Conservation (phyloP, 1,140 invertebrate genomes). For the Apocrypta bakeri region DNA sequence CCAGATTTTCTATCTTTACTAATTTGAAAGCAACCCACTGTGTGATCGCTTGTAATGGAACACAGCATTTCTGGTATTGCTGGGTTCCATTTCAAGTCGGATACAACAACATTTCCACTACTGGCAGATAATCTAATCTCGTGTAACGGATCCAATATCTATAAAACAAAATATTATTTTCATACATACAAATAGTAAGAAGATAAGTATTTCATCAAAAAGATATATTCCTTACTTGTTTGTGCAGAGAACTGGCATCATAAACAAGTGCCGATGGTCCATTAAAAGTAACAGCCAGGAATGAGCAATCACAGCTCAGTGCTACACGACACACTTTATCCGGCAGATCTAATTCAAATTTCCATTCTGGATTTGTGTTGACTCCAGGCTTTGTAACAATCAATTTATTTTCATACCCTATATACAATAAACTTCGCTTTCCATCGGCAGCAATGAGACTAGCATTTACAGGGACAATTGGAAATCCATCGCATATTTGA, state of each 20-base stretch:
- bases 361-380: conserved; percentile 62
- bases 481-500: conserved; percentile 64
- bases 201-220: too few species aligned
- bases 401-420: conserved; percentile 65
- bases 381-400: conserved; percentile 61
- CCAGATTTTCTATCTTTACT: conserved; percentile 61
- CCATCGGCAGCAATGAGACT: conserved; percentile 65
- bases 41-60: conserved; percentile 66
- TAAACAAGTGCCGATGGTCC: conserved; percentile 64
- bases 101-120: conserved; percentile 53
- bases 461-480: conserved; percentile 56
- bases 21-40: conserved; percentile 67
- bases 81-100: conserved; percentile 70
- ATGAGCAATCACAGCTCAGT: conserved; percentile 69
- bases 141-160: conserved; percentile 62
- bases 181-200: too few species aligned
- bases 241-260: conserved; percentile 59
- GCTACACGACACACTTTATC: conserved; percentile 59
- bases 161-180: conserved; percentile 33
- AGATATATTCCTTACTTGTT: conserved; percentile 56
- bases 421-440: conserved; percentile 67
- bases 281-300: conserved; percentile 63
- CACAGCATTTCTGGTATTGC: conserved; percentile 66
- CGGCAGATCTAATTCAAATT: conserved; percentile 62
- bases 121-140: conserved; percentile 63